These are phyloP conservation scores for Lagorchestes hirsutus DNA, from an alignment of 2,797 vertebrate species.

Conservation along the genomic window DNA sequence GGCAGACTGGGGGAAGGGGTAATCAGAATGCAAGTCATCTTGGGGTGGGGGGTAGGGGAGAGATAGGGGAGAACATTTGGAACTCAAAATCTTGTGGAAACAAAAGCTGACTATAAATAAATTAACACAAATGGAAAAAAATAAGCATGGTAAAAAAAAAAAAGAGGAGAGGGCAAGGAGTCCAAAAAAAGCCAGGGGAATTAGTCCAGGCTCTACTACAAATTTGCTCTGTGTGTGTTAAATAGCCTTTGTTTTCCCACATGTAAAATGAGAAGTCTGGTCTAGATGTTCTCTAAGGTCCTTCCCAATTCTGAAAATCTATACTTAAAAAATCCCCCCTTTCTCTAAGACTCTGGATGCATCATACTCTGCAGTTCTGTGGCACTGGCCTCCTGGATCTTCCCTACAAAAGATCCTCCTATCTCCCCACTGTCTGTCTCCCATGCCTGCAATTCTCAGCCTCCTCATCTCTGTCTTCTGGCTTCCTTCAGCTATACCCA, in stretches of 20 bases:
- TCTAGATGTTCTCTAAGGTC: neutral
- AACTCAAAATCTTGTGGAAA: too few relatives aligned
- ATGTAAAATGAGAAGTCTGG: neutral
- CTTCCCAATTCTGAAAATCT: neutral
- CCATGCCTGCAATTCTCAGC: neutral
- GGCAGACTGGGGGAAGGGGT: too few relatives aligned
- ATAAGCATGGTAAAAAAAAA: neutral
- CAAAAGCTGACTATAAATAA: too few relatives aligned
- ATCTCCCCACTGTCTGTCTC: neutral
- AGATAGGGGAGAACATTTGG: too few relatives aligned
- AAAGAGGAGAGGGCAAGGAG: too few relatives aligned
- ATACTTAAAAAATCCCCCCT: neutral
- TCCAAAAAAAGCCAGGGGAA: neutral
- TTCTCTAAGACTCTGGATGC: neutral
- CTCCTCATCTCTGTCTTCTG: neutral
- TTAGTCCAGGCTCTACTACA: neutral
- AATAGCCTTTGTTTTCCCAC: neutral
- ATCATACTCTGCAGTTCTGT: neutral
- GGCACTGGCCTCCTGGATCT: neutral
- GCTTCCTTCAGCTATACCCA: neutral
- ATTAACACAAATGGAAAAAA: too few relatives aligned
- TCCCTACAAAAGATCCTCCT: neutral
- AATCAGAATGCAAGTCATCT: too few relatives aligned
- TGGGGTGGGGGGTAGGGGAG: too few relatives aligned
- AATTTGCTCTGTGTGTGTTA: neutral